A percentile compares a stretch with the other conserved stretches of the same genome.
Conservation (phyloP, 2,888 invertebrate genomes). For the Phrixothrix hirtus region DNA sequence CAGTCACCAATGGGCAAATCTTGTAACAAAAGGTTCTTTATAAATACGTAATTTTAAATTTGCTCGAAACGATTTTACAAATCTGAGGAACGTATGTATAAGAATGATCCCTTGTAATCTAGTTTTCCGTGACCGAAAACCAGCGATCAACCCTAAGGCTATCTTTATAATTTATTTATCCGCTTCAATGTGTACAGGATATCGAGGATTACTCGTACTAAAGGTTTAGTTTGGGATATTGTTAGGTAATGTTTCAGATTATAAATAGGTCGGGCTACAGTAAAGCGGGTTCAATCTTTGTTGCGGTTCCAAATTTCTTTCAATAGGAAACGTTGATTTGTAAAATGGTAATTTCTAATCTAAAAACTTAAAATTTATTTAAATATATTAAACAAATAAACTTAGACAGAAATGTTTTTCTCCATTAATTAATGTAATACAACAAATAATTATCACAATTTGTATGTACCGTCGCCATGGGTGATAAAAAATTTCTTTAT, state of each 20-base stretch:
- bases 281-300: conserved; percentile 12
- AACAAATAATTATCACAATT: no score
- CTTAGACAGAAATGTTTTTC: no score
- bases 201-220: conserved; percentile 38
- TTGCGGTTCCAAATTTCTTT: no score
- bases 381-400: no score
- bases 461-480: no score
- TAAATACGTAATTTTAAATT: background rate
- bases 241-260: conserved; percentile 32
- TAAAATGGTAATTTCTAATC: no score
- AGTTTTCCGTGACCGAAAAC: conserved; percentile 38
- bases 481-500: no score
- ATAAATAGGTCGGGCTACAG: conserved; percentile 2
- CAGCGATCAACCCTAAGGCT: conserved; percentile 36
- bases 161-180: conserved; percentile 40
- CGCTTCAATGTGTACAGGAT: conserved; percentile 39
- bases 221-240: conserved; percentile 25
- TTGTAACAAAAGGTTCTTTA: background rate
- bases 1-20: no score
- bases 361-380: no score
- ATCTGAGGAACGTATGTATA: conserved; percentile 9
- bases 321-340: no score
- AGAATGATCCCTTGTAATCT: conserved; percentile 39
- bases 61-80: background rate
- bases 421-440: no score